Conservation (phyloP, 2,888 invertebrate genomes). For the Stegophylla sp. region DNA sequence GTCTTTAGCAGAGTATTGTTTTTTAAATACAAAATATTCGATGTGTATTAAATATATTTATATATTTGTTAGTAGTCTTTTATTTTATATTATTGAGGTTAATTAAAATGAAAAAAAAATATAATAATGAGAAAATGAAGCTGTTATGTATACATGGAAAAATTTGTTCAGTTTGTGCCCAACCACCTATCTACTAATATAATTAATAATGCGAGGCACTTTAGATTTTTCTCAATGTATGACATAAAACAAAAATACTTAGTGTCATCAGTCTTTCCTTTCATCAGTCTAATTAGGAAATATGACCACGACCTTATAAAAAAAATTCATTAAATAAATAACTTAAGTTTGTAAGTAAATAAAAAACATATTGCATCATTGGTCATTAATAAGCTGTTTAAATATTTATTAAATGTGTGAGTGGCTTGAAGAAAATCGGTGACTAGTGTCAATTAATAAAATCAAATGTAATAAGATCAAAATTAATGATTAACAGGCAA, state of each 20-base stretch:
- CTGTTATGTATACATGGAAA: conserved; percentile 50
- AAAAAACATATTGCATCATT: conserved; percentile 27
- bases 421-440: not conserved
- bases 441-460: conserved; percentile 42
- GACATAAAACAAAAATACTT: conserved; percentile 34
- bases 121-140: conserved; percentile 31
- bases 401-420: conserved; percentile 19
- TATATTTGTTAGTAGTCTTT: conserved; percentile 31
- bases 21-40: not conserved
- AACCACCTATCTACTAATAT: conserved; percentile 37
- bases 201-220: conserved; percentile 52
- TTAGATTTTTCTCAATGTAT: conserved; percentile 48
- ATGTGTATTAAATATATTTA: not conserved
- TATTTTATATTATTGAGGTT: conserved; percentile 18
- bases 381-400: conserved; percentile 36
- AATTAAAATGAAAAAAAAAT: conserved; percentile 15
- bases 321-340: conserved; percentile 24
- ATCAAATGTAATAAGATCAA: not conserved
- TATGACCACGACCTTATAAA: conserved; percentile 51
- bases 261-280: conserved; percentile 58
- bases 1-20: not conserved
- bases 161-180: conserved; percentile 34
- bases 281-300: conserved; percentile 58
- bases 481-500: conserved; percentile 24
- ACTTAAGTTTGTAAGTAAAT: conserved; percentile 36